phyloP scores from a whole-genome alignment of 2,797 vertebrate species.

The Manis pentadactyla region DNA sequence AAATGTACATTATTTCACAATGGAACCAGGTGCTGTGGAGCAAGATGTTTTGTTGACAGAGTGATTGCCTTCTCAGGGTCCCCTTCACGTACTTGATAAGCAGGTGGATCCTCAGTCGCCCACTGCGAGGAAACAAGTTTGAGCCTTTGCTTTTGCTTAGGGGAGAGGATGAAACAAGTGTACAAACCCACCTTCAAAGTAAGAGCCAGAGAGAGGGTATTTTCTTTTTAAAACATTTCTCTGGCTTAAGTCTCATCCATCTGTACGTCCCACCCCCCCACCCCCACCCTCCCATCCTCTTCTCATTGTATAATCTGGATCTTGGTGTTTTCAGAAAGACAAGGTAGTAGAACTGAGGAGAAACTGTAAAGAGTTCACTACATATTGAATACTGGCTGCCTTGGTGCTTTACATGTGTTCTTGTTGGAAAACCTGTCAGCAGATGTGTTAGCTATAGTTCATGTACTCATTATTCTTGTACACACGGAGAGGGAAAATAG shows the following conservation, averaged over 20 bases:
- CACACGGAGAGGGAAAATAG: neutral
- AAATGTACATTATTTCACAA: neutral
- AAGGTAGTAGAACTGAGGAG: neutral
- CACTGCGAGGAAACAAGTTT: neutral
- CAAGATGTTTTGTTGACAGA: slow-evolving; percentile 7
- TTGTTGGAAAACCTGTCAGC: neutral
- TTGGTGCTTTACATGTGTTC: neutral
- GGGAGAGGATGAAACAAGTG: neutral
- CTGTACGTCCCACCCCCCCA: rapidly evolving
- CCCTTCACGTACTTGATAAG: neutral
- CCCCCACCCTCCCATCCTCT: no score
- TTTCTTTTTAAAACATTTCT: neutral
- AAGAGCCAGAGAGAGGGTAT: neutral
- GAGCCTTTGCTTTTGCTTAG: slow-evolving; percentile 18
- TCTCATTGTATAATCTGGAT: neutral
- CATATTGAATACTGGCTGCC: neutral
- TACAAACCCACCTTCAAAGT: neutral
- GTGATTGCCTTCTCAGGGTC: neutral
- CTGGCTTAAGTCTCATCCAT: neutral
- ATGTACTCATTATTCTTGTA: neutral
- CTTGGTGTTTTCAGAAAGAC: neutral
- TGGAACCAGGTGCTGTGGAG: neutral
- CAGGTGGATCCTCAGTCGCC: neutral
- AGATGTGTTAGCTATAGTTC: neutral
- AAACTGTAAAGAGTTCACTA: neutral